Percentiles rank a stretch among this genome's conserved stretches.
These are phyloP conservation scores for Eustalomyia histrio DNA, from an alignment of 2,888 invertebrate species.

Conservation along the genomic window DNA sequence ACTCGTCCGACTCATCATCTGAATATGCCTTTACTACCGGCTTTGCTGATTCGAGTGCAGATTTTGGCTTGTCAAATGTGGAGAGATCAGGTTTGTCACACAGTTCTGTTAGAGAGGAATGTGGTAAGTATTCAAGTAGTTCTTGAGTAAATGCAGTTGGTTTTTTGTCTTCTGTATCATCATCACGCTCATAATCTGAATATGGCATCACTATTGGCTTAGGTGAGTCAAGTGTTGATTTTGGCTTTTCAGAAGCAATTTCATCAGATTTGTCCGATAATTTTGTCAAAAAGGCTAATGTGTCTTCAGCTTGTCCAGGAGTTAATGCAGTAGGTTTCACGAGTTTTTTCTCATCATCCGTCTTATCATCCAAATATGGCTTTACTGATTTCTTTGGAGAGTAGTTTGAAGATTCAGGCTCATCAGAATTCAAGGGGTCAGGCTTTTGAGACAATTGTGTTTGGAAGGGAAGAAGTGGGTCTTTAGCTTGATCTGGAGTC, in stretches of 20 bases:
- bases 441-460: too few relatives aligned
- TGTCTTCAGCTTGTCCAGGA: too few relatives aligned
- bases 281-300: neutral
- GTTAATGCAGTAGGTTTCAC: too few relatives aligned
- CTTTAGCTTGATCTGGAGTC: too few relatives aligned
- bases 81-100: neutral
- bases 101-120: too few relatives aligned
- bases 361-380: neutral
- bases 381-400: too few relatives aligned
- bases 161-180: neutral
- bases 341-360: neutral
- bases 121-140: too few relatives aligned
- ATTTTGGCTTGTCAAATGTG: slow-evolving; percentile 6
- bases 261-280: neutral
- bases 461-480: too few relatives aligned
- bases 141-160: neutral
- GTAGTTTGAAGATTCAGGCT: too few relatives aligned
- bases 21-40: neutral
- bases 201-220: neutral
- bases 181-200: neutral
- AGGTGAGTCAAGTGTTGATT: neutral
- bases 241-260: slow-evolving; percentile 1
- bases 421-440: too few relatives aligned
- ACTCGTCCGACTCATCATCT: too few relatives aligned
- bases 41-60: slow-evolving; percentile 17